Evolutionary conservation across 2,113 vertebrate genomes (phyloP).

Genomic region (Alces alces): DNA sequence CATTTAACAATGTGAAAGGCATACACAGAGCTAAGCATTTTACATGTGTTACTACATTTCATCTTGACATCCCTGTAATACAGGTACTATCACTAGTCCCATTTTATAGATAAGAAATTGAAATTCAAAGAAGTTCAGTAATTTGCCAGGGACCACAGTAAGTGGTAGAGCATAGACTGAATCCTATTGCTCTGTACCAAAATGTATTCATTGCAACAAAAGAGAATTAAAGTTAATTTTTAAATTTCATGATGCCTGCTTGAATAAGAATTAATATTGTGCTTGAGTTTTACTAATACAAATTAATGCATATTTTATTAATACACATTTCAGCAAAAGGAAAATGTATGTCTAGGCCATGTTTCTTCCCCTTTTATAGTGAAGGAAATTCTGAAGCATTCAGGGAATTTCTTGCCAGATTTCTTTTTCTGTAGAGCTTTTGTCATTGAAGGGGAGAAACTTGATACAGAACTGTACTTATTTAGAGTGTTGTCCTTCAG

Average conservation of each 20-base stretch:
- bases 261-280: constrained; percentile 7
- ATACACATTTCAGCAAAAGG: neutral
- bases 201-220: constrained; percentile 17
- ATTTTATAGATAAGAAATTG: constrained; percentile 25
- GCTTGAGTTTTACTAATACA: constrained; percentile 31
- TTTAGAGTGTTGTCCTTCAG: neutral
- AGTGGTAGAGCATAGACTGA: neutral
- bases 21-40: constrained; percentile 18
- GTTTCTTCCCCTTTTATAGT: neutral
- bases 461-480: neutral
- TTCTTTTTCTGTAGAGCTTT: constrained; percentile 8
- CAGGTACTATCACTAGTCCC: neutral
- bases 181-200: constrained; percentile 15
- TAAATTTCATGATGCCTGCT: constrained; percentile 18
- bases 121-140: constrained; percentile 24
- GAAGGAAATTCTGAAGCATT: constrained; percentile 19
- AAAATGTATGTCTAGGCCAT: constrained; percentile 16
- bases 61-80: neutral
- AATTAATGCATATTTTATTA: neutral
- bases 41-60: constrained; percentile 8
- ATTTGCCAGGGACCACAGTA: neutral
- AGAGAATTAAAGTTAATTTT: constrained; percentile 2
- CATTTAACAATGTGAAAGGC: neutral
- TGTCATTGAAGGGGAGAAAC: neutral
- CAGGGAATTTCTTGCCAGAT: constrained; percentile 11